Evolutionary conservation across 2,888 invertebrate species (phyloP).

Genomic region (Nomada lathburiana): DNA sequence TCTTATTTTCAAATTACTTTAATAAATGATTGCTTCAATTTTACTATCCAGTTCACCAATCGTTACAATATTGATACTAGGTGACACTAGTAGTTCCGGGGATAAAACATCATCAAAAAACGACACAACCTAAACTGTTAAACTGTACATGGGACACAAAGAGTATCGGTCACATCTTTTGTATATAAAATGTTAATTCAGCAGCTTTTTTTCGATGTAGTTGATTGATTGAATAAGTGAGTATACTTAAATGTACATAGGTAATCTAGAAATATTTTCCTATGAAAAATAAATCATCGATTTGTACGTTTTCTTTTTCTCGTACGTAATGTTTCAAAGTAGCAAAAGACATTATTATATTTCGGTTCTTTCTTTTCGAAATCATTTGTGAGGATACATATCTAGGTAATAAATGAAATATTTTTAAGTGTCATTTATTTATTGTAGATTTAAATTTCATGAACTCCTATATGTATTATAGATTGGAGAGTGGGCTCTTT

Average conservation of each 20-base stretch:
- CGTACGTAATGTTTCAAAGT: neutral
- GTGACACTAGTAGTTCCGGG: slow-evolving; percentile 19
- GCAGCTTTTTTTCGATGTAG: slow-evolving; percentile 38
- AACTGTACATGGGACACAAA: slow-evolving; percentile 13
- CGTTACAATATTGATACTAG: slow-evolving; percentile 12
- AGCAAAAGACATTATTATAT: too few relatives aligned
- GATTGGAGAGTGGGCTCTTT: slow-evolving; percentile 96
- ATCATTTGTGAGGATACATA: slow-evolving; percentile 91
- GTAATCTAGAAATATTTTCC: neutral
- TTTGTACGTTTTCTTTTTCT: neutral
- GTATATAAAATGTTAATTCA: neutral
- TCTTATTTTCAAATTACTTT: neutral
- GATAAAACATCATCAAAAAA: slow-evolving; percentile 3
- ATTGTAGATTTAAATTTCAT: neutral
- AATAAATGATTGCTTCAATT: neutral
- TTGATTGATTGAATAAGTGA: slow-evolving; percentile 4
- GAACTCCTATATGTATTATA: slow-evolving; percentile 73
- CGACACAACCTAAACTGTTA: slow-evolving; percentile 52
- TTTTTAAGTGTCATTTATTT: neutral
- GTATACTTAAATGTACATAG: neutral
- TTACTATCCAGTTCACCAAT: neutral
- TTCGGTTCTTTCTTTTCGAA: slow-evolving; percentile 85
- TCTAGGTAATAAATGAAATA: slow-evolving; percentile 84
- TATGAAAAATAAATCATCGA: neutral
- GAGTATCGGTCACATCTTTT: neutral